Evolutionary conservation across 2,888 invertebrate genomes (phyloP), one percentile per base, ranked within the genome.

Genomic region (Nomada fucata): DNA sequence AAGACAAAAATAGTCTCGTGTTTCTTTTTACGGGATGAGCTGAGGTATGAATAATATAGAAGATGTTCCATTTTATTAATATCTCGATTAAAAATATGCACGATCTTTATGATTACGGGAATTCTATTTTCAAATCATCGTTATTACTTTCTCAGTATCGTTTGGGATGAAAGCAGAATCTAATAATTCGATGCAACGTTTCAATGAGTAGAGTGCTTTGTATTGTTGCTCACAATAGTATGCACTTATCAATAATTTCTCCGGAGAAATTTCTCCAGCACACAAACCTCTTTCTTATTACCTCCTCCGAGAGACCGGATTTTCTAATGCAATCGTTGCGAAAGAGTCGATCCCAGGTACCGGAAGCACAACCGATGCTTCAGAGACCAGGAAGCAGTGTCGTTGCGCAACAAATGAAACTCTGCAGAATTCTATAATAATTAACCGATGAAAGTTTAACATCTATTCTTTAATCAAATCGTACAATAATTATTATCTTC

Each of bases 191-290:
- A 47, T 47, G 10, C 0, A 13, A 18, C 29, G 18, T 29, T 29
- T 20, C 44, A 20, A 7, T 44, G 11, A 11, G 7, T 9, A 18
- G 1, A 42, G 2, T n/a, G 1, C 26, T 3, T 47, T 26, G 7
- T 55, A 23, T 15, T n/a, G 29, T 73, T 69, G 47, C 57, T 55
- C 5, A 7, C 26, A 26, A 26, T 7, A 36, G 47, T 47, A 47
- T 59, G 9, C 7, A 7, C 36, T 36, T 36, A 36, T 42, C 79
- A 2, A 23, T 55, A 13, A 53, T 60, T 70, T 63, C 86, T 64
- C 78, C 4, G 55, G 80, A 75, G 82, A 86, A 84, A 86, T 80
- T 83, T 80, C 86, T 67, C 61, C 55, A 29, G 44, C 76, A 68
- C 53, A 60, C 69, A 53, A 61, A 23, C 63, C 53, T 74, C 53